Base-by-base conservation (phyloP, 1,140 invertebrate species). In the Solen grandis region DNA sequence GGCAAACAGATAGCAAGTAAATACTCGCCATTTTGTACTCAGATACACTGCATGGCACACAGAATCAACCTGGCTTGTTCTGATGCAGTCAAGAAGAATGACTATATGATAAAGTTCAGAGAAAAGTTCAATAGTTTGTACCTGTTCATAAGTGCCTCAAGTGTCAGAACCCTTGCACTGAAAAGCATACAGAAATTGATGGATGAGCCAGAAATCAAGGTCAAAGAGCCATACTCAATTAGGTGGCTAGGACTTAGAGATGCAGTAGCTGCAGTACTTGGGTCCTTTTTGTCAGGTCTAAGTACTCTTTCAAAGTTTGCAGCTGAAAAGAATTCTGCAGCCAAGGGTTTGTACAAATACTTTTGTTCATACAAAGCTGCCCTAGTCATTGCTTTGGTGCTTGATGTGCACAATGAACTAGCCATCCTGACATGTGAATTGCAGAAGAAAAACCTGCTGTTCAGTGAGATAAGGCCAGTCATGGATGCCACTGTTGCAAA, bases 11-110 rank as follows among this genome's bases (percentile, higher is more conserved):
- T 75, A 1, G 3, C 5, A 3, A 22, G 22, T 13, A 75, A 75
- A 25, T 63, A 75, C 41, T 41, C 72, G 25, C 72, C 72, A 1
- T 75, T 75, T 52, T 46, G 36, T 36, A 50, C 36, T 14, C 60
- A 63, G 19, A 75, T 29, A 46, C 57, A 75, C 41, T 75, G 72
- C 52, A 10, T 62, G 5, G 57, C 57, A 19, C 22, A 75, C 41
- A 62, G 74, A 55, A 13, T 76, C 0, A 76, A 76, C 36, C 31
- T 76, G 16, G 62, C 74, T 22, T 50, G 38, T 16, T 55, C 74
- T 22, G 60, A 76, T 25, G 35, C 74, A 10, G 57, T 76, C n/a
- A 76, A 76, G 74, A 76, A 76, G 29, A 52, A 66, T 76, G 31
- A 76, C 3, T 38, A 27, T 22, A 36, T 76, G 38, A n/a, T 63